Conservation (phyloP, 2,797 vertebrate species). For the Cossypha heuglini region DNA sequence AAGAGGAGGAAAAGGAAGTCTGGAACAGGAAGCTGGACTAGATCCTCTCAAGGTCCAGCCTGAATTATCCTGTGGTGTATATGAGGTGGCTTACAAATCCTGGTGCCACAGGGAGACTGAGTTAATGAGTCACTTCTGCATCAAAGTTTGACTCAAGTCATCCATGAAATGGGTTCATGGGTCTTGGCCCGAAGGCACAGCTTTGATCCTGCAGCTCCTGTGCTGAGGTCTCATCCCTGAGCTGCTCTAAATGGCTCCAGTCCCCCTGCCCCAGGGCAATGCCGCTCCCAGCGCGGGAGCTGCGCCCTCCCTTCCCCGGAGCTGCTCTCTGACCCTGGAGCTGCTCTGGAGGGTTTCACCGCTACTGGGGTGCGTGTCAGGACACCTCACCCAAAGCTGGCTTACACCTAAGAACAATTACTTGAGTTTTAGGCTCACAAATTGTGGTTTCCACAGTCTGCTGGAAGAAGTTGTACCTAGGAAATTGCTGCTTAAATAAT, state of each 20-base stretch:
- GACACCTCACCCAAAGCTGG: neutral
- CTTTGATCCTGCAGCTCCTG: conserved; percentile 13
- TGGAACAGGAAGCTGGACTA: neutral
- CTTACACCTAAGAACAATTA: neutral
- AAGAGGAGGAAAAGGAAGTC: neutral
- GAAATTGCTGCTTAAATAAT: neutral
- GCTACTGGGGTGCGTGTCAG: accelerated
- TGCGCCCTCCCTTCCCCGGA: accelerated
- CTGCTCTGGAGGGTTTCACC: neutral
- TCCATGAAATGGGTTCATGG: conserved; percentile 19
- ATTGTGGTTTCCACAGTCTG: neutral
- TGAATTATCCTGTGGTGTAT: neutral
- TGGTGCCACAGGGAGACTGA: neutral
- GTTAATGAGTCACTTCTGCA: neutral
- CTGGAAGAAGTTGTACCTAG: neutral
- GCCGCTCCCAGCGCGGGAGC: accelerated
- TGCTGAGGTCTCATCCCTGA: neutral
- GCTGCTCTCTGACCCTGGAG: neutral
- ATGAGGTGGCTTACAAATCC: neutral
- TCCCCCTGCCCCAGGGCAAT: neutral
- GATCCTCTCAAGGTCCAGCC: neutral
- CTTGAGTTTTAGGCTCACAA: neutral
- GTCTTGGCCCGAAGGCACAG: neutral
- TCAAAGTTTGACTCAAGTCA: neutral
- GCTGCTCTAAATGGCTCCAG: neutral